These are phyloP conservation scores for Halictus quadricinctus DNA, from an alignment of 2,888 invertebrate species.

Conservation along the genomic window DNA sequence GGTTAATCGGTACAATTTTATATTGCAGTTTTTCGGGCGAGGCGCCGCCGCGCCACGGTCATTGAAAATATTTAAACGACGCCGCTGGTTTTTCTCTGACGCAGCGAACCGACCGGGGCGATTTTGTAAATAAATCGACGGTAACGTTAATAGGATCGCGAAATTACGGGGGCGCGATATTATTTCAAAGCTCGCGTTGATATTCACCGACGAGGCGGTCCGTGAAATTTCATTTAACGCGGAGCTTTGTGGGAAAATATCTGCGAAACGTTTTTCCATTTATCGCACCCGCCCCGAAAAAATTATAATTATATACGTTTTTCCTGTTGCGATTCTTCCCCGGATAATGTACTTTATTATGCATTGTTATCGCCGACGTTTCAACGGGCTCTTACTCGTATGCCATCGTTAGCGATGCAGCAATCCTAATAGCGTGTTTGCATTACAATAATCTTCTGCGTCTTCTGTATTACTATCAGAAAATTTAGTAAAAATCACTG, in stretches of 20 bases:
- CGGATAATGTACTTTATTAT: neutral
- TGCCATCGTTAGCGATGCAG: neutral
- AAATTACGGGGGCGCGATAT: constrained; percentile 28
- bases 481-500: too few relatives aligned
- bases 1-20: constrained; percentile 12
- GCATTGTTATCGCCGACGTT: neutral
- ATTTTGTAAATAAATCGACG: constrained; percentile 43
- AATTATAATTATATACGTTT: neutral
- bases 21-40: neutral
- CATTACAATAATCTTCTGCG: neutral
- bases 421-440: neutral
- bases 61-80: constrained; percentile 10
- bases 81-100: neutral
- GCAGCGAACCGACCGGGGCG: neutral
- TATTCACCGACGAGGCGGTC: constrained; percentile 6
- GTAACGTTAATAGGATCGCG: constrained; percentile 25
- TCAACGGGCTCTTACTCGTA: neutral
- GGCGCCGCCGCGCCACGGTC: neutral
- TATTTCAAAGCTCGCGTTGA: constrained; percentile 21
- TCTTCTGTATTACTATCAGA: too few relatives aligned
- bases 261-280: neutral
- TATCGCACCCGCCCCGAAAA: neutral
- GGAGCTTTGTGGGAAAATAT: neutral
- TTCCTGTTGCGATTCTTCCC: too few relatives aligned
- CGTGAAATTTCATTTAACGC: constrained; percentile 33